Evolutionary conservation across 2,797 vertebrate genomes (phyloP), one percentile per base, ranked within the genome.

Genomic region (Ptychadena robeensis): DNA sequence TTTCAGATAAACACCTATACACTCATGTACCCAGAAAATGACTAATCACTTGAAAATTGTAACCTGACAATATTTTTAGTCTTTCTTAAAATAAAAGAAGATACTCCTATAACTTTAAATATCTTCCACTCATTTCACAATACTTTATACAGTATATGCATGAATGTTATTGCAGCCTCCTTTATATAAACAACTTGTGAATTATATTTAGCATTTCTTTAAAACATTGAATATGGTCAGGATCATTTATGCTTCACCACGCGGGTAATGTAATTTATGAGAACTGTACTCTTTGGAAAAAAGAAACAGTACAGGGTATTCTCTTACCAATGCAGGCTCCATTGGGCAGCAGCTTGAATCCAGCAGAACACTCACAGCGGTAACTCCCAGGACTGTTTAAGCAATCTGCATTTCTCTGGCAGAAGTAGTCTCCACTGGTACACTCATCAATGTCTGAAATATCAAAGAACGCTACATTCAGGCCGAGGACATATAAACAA

Each of bases 331-430:
- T 82, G 22, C 95, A 96, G 74, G 93, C 94, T 35, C 95, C 94
- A 0, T 89, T 92, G 38, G 94, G 94, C 2, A 94, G 92, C 25
- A 95, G 91, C n/a, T 91, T 95, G 87, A 94, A 96, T 22, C 95
- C 95, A 0, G 91, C 80, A 0, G 94, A 91, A 37, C 95, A 96
- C 73, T 96, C 94, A 53, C 95, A 96, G 78, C 94, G 94, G 87
- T 95, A 96, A 82, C 95, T 95, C 9, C 95, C 95, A 0, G 94
- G 94, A 30, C 92, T 95, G 86, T 96, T 96, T 89, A 95, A 94
- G 71, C 95, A 96, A 86, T 95, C 93, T 2, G 94, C 94, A 5
- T 96, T 94, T 67, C 92, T 92, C 86, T 96, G 95, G 86, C 95
- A 96, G 28, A 96, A 89, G 28, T 68, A 93, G 34, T 95, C 94